Evolutionary conservation across 1,140 invertebrate species (phyloP), one percentile per base, ranked within the genome.

Genomic region (Agrypnia vestita): DNA sequence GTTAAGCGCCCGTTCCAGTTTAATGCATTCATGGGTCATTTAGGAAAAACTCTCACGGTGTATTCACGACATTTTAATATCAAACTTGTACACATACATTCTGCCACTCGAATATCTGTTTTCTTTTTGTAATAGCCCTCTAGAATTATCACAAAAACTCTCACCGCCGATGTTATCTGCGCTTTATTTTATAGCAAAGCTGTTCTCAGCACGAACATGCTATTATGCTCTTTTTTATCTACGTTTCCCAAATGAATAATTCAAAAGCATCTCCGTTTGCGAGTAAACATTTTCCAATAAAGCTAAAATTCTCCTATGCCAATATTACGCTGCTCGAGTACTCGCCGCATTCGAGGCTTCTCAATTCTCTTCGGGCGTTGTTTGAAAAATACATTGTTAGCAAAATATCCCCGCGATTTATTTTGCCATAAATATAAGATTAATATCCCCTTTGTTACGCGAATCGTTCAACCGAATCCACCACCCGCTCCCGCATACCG

Each of bases 371-470:
- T 59, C 61, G 44, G 13, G 53, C 74, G 67, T 77, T 67, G 47
- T 77, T 77, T 77, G 75, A 77, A 77, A 75, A 62, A 81, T 81
- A 76, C 53, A 56, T 62, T 51, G 75, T 81, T 81, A 74, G 76
- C 56, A 74, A 77, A 77, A 64, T 64, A 78, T 69, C 43, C 64
- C 59, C n/a, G 53, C 69, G 76, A 81, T 81, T 78, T 78, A 81
- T 79, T 81, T 76, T 25, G 59, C 76, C 69, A 78, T 79, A 81
- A 76, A 81, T 81, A 78, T 77, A 72, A 76, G 76, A 81, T 81
- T 81, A 78, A 79, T 78, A 81, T 76, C 76, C 80, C 76, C 80
- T 75, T 79, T 81, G 76, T 81, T 67, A 56, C 51, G 53, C 56
- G 56, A 74, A 76, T 77, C 81, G 75, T 67, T 78, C 74, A 78